Percentiles rank a stretch among this genome's conserved stretches.
These are phyloP conservation scores for Prochilodus magdalenae DNA, from an alignment of 2,113 vertebrate species.

Conservation along the genomic window DNA sequence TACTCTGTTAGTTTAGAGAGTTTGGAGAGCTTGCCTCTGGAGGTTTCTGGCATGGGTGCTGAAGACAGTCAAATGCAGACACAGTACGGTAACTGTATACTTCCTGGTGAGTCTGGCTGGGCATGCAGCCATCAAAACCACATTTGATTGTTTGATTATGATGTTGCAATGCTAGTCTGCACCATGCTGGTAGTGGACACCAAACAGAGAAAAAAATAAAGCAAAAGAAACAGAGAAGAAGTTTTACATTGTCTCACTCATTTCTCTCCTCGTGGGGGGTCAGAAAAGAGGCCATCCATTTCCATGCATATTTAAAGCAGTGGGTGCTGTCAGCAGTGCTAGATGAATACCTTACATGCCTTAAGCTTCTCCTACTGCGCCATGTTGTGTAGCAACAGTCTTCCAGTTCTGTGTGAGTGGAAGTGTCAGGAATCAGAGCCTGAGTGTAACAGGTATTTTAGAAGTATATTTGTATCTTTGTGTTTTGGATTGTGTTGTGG, in stretches of 20 bases:
- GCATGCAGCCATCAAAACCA: constrained; percentile 59
- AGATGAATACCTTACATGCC: constrained; percentile 68
- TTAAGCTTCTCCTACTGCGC: constrained; percentile 54
- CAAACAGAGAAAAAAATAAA: constrained; percentile 28
- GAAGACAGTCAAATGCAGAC: neutral
- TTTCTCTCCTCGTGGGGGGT: constrained; percentile 25
- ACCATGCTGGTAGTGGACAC: neutral
- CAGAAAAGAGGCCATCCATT: constrained; percentile 56
- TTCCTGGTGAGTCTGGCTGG: constrained; percentile 62
- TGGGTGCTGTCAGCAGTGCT: constrained; percentile 56
- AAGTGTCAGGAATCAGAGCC: constrained; percentile 42
- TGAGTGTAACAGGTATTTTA: neutral
- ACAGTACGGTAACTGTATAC: constrained; percentile 66
- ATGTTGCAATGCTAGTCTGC: constrained; percentile 50
- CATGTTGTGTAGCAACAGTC: constrained; percentile 21
- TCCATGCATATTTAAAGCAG: constrained; percentile 36
- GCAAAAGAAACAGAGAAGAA: neutral
- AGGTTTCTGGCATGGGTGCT: neutral
- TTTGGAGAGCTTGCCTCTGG: neutral
- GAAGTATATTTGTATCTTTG: neutral
- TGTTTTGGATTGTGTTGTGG: too few relatives aligned
- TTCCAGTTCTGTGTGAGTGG: constrained; percentile 20
- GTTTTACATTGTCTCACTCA: constrained; percentile 1
- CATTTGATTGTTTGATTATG: constrained; percentile 58
- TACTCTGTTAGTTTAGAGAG: neutral